Evolutionary conservation across 2,888 invertebrate species (phyloP).

Genomic region (Patella ulyssiponensis): DNA sequence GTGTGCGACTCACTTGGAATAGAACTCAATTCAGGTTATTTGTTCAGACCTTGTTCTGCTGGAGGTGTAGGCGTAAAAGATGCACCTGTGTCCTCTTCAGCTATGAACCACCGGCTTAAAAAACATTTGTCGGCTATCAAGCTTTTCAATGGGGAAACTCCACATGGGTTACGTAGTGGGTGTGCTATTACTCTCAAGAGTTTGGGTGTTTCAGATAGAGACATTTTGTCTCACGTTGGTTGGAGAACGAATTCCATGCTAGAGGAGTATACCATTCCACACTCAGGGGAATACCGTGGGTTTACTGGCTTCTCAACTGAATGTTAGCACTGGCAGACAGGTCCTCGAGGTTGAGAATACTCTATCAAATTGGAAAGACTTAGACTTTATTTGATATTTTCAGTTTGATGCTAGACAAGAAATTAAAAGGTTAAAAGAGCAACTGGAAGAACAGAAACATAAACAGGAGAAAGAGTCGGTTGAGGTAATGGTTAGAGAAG

Average conservation of each 20-base stretch:
- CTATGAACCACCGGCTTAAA: slow-evolving; percentile 16
- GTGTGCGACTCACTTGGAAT: background rate
- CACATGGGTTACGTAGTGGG: slow-evolving; percentile 6
- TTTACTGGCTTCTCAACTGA: background rate
- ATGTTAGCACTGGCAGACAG: background rate
- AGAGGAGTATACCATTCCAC: background rate
- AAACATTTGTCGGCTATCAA: slow-evolving; percentile 8
- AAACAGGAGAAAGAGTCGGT: background rate
- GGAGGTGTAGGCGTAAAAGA: slow-evolving; percentile 3
- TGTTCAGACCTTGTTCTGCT: slow-evolving; percentile 18
- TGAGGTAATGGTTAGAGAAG: background rate
- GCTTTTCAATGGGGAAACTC: slow-evolving; percentile 18
- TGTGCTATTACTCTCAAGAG: slow-evolving; percentile 17
- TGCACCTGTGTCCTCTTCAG: slow-evolving; percentile 14
- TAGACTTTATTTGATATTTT: background rate
- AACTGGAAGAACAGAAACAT: background rate
- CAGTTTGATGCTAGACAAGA: background rate
- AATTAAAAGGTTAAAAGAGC: background rate
- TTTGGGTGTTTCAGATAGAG: background rate
- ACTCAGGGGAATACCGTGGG: background rate
- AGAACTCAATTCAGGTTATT: slow-evolving; percentile 10
- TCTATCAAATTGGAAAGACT: background rate
- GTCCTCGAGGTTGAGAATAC: background rate
- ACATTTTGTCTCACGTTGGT: slow-evolving; percentile 17
- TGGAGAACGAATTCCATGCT: slow-evolving; percentile 6